Evolutionary conservation across 1,140 invertebrate species (phyloP), one percentile per base, ranked within the genome.

Genomic region (Bursaphelenchus mucronatus): DNA sequence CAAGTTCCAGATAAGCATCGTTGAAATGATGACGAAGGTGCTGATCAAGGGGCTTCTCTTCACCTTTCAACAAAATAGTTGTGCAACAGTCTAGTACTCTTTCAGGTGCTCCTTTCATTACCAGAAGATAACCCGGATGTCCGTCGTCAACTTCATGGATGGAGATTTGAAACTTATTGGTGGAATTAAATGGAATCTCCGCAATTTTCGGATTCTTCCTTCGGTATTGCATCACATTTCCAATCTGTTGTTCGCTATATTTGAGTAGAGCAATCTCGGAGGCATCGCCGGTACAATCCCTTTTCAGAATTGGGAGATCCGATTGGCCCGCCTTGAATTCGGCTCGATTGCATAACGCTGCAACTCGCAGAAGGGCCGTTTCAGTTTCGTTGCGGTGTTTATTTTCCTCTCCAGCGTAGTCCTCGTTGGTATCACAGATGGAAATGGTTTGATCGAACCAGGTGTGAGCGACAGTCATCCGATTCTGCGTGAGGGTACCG

Each of bases 81-180:
- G 89, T 88, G 85, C 93, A 97, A 40, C 92, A 87, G 81, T 98
- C 95, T 62, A 99, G 85, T 76, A 99, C 96, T 75, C 95, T 87
- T 84, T 99, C 96, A 3, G 96, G 95, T 6, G 96, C 96, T 51
- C 96, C 96, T 87, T 99, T 99, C 95, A 99, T 98, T n/a, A 97
- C 94, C 69, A 99, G 85, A 73, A 97, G 83, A 82, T 94, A 90
- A 54, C 91, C 86, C 3, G 90, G 90, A 81, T 96, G 91, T 81
- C 89, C 90, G 81, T 81, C 78, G 8, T 71, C 71, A 19, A 88
- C 90, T 76, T 97, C 92, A 82, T 98, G 95, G 68, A 97, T 87
- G 4, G 94, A 97, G 43, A 95, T 90, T 85, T 92, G 94, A 83
- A 95, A 98, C 83, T 98, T 98, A 84, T 97, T 97, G 72, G 92